These are phyloP conservation scores for Oncorhynchus tshawytscha DNA, from an alignment of 2,113 vertebrate genomes.

Conservation along the genomic window DNA sequence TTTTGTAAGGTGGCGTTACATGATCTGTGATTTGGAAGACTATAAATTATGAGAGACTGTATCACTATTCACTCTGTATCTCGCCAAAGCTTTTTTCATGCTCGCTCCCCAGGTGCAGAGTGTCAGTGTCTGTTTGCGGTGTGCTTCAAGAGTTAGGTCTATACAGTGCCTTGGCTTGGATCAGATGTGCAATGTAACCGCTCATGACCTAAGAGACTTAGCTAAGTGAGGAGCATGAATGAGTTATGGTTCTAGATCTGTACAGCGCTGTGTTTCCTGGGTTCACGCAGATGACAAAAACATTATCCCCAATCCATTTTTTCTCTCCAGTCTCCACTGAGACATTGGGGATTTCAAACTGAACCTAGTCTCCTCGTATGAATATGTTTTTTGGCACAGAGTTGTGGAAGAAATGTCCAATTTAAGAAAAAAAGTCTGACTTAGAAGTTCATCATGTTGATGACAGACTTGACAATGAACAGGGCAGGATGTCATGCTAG, in stretches of 20 bases:
- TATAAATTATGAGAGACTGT: slow-evolving; percentile 13
- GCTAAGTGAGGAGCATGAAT: slow-evolving; percentile 20
- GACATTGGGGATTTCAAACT: slow-evolving; percentile 44
- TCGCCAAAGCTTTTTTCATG: slow-evolving; percentile 7
- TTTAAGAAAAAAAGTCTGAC: slow-evolving; percentile 27
- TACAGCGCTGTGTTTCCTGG: slow-evolving; percentile 38
- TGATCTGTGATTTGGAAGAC: slow-evolving; percentile 11
- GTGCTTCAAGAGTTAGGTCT: not conserved
- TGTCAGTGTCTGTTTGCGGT: slow-evolving; percentile 6
- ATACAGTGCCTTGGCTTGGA: slow-evolving; percentile 6
- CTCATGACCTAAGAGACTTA: slow-evolving; percentile 15
- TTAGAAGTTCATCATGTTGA: slow-evolving; percentile 51
- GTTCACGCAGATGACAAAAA: slow-evolving; percentile 57
- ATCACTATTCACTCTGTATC: slow-evolving; percentile 9
- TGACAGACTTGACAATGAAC: slow-evolving; percentile 47
- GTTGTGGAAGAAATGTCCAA: slow-evolving; percentile 54
- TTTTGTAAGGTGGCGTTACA: slow-evolving; percentile 11
- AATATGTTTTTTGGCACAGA: slow-evolving; percentile 59
- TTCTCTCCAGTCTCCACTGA: not conserved
- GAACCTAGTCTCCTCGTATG: slow-evolving; percentile 29
- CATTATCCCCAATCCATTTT: slow-evolving; percentile 28
- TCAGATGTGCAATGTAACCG: slow-evolving; percentile 18
- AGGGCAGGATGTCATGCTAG: slow-evolving; percentile 31
- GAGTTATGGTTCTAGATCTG: slow-evolving; percentile 42
- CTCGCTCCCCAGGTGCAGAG: not conserved